Evolutionary conservation across 1,140 invertebrate species (phyloP), one percentile per base, ranked within the genome.

Genomic region (Drosophila nannoptera): DNA sequence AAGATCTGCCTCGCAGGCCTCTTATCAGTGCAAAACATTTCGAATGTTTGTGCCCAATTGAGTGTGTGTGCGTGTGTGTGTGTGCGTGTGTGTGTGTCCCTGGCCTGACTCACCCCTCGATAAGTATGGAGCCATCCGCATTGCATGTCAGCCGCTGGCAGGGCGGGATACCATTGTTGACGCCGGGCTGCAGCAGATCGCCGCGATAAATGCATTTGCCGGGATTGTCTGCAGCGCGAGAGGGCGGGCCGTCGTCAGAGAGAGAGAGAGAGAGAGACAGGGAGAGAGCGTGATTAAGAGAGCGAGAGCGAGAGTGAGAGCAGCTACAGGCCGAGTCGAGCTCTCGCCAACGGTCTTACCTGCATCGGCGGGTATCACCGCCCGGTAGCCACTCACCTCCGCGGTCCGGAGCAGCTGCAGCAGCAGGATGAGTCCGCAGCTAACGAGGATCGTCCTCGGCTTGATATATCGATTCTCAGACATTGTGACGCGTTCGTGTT

Each of bases 161-260:
- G 22, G 87, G 87, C 7, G 78, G 69, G n/a, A 76, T 82, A 32
- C 83, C 87, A 68, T 69, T 61, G 61, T 86, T 87, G 42, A 76
- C 22, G 6, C 87, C 87, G 50, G 61, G 2, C 22, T 80, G 53
- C 11, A 89, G 56, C 11, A 42, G 12, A 55, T 87, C 87, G 7
- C 84, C 84, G 8, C 84, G 87, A 73, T 89, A 88, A n/a, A 80
- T 36, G 63, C 87, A 89, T 65, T 81, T 87, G 3, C 86, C 86
- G 16, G 74, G 76, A 62, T 87, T 80, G 8, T 35, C 87, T 77
- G 46, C 11, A 53, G 4, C n/a, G 5, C 48, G 7, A 55, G 2
- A 12, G n/a, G 35, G 7, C 5, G 58, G 4, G 3, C 22, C 22
- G 22, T 22, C 22, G 6, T 14, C 5, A 43, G 9, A 5, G 38